phyloP scores from a whole-genome alignment of 2,888 invertebrate species.

The Drosophila emarginata region DNA sequence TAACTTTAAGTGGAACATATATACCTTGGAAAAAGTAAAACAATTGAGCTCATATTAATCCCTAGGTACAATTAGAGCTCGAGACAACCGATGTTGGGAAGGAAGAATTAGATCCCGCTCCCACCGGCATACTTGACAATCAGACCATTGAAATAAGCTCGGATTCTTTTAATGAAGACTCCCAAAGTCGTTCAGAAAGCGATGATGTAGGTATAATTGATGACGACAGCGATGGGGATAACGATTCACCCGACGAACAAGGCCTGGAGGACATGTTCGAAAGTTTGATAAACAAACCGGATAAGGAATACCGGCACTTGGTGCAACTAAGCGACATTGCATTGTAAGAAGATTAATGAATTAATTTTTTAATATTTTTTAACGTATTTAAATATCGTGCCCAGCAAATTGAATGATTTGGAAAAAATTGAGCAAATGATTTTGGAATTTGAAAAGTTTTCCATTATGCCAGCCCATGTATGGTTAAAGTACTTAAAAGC shows the following conservation, averaged over 20 bases:
- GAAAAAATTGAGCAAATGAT: constrained; percentile 38
- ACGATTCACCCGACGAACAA: neutral
- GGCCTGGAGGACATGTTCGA: neutral
- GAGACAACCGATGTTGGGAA: neutral
- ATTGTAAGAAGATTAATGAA: constrained; percentile 35
- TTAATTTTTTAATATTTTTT: neutral
- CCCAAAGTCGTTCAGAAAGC: neutral
- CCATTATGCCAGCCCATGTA: constrained; percentile 44
- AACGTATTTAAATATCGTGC: neutral
- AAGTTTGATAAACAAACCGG: neutral
- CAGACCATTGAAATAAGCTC: constrained; percentile 11
- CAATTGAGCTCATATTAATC: neutral
- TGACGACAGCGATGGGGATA: neutral
- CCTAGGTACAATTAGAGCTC: neutral
- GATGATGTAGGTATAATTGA: constrained; percentile 7
- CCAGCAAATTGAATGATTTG: constrained; percentile 45
- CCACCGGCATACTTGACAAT: neutral
- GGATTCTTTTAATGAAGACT: neutral
- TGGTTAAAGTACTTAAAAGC: constrained; percentile 51
- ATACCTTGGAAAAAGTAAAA: neutral
- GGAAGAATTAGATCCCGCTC: neutral
- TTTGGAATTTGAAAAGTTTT: constrained; percentile 15
- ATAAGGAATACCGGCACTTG: constrained; percentile 19
- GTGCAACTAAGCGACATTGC: constrained; percentile 39
- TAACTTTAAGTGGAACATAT: neutral